Evolutionary conservation across 92 coral and sea anemone genomes (phyloP), one percentile per base, ranked within the genome.

Genomic region (Paragorgia papillata): DNA sequence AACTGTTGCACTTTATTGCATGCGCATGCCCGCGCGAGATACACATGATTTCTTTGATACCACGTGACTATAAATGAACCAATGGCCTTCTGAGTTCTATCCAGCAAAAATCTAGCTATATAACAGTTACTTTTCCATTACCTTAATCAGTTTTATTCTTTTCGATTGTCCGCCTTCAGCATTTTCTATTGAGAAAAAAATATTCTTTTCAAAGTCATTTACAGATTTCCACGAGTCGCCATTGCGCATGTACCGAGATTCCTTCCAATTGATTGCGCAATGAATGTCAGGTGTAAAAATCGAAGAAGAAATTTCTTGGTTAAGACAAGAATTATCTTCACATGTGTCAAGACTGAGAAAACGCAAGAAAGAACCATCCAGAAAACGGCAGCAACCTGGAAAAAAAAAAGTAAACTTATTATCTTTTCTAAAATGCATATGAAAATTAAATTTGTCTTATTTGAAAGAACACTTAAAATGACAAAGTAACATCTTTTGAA

Each of bases 381-480:
- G 1, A 28, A 44, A 68, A 46, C 75, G 75, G 34, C 48, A 68
- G 26, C 75, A 68, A 5, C 75, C 75, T 68, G 21, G 29, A 35
- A 27, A 49, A 68, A 62, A 7, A n/a, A n/a, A n/a, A n/a, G n/a
- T n/a, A n/a, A n/a, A n/a, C n/a, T n/a, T n/a, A n/a, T n/a, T n/a
- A n/a, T n/a, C n/a, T n/a, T n/a, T n/a, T n/a, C n/a, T n/a, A n/a
- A n/a, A n/a, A n/a, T n/a, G n/a, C n/a, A n/a, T n/a, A n/a, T n/a
- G n/a, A n/a, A n/a, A n/a, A n/a, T n/a, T n/a, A n/a, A n/a, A n/a
- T n/a, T n/a, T n/a, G n/a, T n/a, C n/a, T n/a, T n/a, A n/a, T n/a
- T n/a, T n/a, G n/a, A n/a, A n/a, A n/a, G n/a, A n/a, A n/a, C n/a
- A n/a, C n/a, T n/a, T n/a, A n/a, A n/a, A n/a, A n/a, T n/a, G n/a